Conservation (phyloP, 2,888 invertebrate species). For the Thumatha senex region DNA sequence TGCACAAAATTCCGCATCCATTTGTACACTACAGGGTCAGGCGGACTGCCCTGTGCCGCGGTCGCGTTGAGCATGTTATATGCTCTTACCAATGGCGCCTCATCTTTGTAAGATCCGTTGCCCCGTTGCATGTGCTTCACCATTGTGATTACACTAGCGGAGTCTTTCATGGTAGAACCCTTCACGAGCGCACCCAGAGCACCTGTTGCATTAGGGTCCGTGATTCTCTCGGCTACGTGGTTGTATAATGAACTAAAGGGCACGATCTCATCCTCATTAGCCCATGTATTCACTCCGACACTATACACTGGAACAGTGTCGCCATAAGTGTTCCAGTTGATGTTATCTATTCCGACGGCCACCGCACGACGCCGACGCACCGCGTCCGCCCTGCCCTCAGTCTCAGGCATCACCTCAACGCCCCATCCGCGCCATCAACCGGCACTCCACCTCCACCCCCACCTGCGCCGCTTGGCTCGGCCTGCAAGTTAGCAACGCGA, state of each 20-base stretch:
- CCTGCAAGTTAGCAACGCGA: too few relatives aligned
- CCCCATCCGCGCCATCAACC: too few relatives aligned
- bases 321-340: too few relatives aligned
- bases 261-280: not conserved
- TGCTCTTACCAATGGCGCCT: too few relatives aligned
- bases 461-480: too few relatives aligned
- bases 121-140: slow-evolving; percentile 8
- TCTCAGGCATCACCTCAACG: too few relatives aligned
- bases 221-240: slow-evolving; percentile 7
- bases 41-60: not conserved
- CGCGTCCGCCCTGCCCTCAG: too few relatives aligned
- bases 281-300: slow-evolving; percentile 3
- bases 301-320: slow-evolving; percentile 4
- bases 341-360: too few relatives aligned
- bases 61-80: not conserved
- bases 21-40: not conserved
- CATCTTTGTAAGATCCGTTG: not conserved
- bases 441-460: too few relatives aligned
- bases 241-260: slow-evolving; percentile 6
- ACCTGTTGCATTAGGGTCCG: slow-evolving; percentile 7
- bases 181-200: slow-evolving; percentile 7
- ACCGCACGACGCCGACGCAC: too few relatives aligned
- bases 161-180: slow-evolving; percentile 13
- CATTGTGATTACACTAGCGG: slow-evolving; percentile 9
- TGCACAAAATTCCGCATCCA: not conserved